Percentiles rank a stretch among this genome's conserved stretches.
These are phyloP conservation scores for Corythornis leucogaster DNA, from an alignment of 2,797 vertebrate species.

Conservation along the genomic window DNA sequence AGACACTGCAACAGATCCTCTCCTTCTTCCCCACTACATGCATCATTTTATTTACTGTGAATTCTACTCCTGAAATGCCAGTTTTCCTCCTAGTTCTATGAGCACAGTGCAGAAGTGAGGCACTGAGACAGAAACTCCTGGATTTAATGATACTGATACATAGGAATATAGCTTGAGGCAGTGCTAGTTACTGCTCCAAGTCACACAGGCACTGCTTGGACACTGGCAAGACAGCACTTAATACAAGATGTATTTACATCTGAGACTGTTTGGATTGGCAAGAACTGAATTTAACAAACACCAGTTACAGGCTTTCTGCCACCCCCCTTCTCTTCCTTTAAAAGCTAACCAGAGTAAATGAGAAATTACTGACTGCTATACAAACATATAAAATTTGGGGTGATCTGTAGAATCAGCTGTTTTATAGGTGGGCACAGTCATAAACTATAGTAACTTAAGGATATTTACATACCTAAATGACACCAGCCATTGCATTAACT, in stretches of 20 bases:
- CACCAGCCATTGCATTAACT: not conserved
- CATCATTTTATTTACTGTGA: not conserved
- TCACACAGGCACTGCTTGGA: not conserved
- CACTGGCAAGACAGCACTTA: not conserved
- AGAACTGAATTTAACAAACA: not conserved
- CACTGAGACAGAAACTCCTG: not conserved
- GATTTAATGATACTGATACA: not conserved
- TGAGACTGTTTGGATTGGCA: not conserved
- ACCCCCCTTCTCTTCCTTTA: not conserved
- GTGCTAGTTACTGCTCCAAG: not conserved
- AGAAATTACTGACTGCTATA: not conserved
- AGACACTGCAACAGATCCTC: not conserved
- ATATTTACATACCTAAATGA: not conserved
- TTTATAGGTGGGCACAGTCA: not conserved
- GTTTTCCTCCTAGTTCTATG: not conserved
- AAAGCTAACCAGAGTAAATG: not conserved
- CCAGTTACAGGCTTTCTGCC: not conserved
- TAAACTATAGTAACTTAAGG: not conserved
- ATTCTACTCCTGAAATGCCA: not conserved
- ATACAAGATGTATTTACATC: not conserved
- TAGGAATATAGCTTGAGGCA: not conserved
- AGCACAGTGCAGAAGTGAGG: not conserved
- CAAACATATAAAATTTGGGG: not conserved
- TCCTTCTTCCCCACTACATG: fast-evolving
- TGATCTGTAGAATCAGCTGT: not conserved